A percentile compares a stretch with the other conserved stretches of the same genome.
Conservation (phyloP, 2,797 vertebrate species). For the Hylomyscus alleni region DNA sequence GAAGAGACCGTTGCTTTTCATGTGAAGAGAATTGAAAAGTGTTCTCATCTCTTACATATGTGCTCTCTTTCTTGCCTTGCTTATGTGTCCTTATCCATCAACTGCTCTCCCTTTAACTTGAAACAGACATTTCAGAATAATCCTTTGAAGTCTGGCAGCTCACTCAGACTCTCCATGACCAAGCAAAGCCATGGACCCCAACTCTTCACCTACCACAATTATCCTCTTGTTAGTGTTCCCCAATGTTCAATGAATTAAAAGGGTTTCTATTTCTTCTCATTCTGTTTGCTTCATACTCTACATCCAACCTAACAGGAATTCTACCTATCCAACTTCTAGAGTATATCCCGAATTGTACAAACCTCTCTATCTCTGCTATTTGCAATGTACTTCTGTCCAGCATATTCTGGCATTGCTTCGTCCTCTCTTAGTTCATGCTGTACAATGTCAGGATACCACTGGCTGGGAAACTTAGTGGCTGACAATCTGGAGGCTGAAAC, state of each 20-base stretch:
- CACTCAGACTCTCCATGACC: background rate
- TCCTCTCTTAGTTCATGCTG: background rate
- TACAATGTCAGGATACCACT: background rate
- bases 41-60: background rate
- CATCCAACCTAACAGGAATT: background rate
- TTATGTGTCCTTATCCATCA: background rate
- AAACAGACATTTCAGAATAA: slow-evolving; percentile 30
- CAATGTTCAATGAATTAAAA: background rate
- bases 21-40: background rate
- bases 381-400: background rate
- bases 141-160: background rate
- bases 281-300: background rate
- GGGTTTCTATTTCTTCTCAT: background rate
- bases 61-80: background rate
- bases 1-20: background rate
- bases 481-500: background rate
- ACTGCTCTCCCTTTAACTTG: background rate
- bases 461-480: background rate
- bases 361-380: background rate
- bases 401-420: background rate
- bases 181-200: background rate
- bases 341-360: background rate
- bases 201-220: background rate
- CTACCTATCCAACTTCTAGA: background rate
- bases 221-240: background rate